Base-by-base conservation (phyloP, 1,140 invertebrate species). In the Magallana ariakensis region DNA sequence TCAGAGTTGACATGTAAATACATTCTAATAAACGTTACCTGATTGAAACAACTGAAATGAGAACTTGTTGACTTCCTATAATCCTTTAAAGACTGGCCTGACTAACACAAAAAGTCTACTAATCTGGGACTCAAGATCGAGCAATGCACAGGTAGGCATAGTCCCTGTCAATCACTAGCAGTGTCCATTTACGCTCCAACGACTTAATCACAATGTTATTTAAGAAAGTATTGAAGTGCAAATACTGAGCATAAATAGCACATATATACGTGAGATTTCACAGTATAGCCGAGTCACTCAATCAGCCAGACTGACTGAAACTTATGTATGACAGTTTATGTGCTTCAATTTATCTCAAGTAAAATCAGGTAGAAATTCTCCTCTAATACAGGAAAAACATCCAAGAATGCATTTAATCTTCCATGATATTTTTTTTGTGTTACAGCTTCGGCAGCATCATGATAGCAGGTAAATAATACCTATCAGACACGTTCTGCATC, bases 181-280 rank as follows among this genome's bases (percentile, higher is more conserved):
- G 22, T 70, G 66, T 70, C 66, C 66, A 70, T 70, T 70, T 22
- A 70, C 66, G 66, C 66, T 70, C 66, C 66, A 33, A 26, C 33
- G 66, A 22, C 66, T 70, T 70, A 70, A 70, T 70, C 66, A 26
- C 66, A 33, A 70, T 22, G 66, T 70, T 70, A 70, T 70, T 70
- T 70, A 70, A 70, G 66, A 22, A 70, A 70, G 66, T 70, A 70
- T 70, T 70, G 66, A 70, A 70, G 66, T 70, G 66, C 66, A 70
- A 70, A 70, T 70, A 70, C 66, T 26, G 66, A 22, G n/a, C 8
- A 33, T 70, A 70, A 70, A 70, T 70, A 26, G 33, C 66, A 70
- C 22, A 26, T 26, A 26, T 70, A 70, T 70, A 26, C 13, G 19
- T 26, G 66, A 70, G 22, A 26, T 26, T 22, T 19, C 19, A 26